Evolutionary conservation across 2,888 invertebrate species (phyloP).

Genomic region (Catocala nupta): DNA sequence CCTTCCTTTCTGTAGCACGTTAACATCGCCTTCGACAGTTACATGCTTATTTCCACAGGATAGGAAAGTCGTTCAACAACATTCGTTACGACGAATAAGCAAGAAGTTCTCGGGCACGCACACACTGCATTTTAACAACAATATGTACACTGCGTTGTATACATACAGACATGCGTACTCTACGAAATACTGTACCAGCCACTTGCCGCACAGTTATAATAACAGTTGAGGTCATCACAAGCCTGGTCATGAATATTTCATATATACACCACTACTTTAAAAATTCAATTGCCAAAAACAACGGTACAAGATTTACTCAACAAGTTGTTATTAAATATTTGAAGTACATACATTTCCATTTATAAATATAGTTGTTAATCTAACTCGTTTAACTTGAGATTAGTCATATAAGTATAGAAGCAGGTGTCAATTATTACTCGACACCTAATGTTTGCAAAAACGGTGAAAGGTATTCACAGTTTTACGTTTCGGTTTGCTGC

Average conservation of each 20-base stretch:
- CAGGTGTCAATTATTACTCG: slow-evolving; percentile 12
- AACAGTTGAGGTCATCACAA: slow-evolving; percentile 65
- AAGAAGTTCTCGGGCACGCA: slow-evolving; percentile 48
- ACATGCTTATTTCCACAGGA: slow-evolving; percentile 28
- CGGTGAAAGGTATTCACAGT: not conserved
- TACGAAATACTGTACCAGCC: slow-evolving; percentile 33
- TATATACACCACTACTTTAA: slow-evolving; percentile 49
- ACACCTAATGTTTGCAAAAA: not conserved
- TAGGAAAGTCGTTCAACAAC: slow-evolving; percentile 52
- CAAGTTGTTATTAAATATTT: slow-evolving; percentile 45
- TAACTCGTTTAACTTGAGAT: slow-evolving; percentile 24
- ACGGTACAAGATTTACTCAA: slow-evolving; percentile 38
- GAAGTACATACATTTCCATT: slow-evolving; percentile 25
- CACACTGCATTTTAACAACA: slow-evolving; percentile 42
- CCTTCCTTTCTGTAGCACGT: slow-evolving; percentile 1
- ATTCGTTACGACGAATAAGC: slow-evolving; percentile 54
- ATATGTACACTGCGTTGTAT: slow-evolving; percentile 20
- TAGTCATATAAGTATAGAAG: slow-evolving; percentile 32
- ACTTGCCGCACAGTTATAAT: slow-evolving; percentile 66
- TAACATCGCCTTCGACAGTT: too few relatives aligned
- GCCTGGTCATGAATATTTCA: slow-evolving; percentile 67
- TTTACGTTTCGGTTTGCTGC: not conserved
- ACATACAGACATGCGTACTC: slow-evolving; percentile 27
- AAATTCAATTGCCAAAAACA: slow-evolving; percentile 48
- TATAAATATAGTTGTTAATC: slow-evolving; percentile 23